Conservation (phyloP, 2,797 vertebrate species). For the Sebastes alutus region DNA sequence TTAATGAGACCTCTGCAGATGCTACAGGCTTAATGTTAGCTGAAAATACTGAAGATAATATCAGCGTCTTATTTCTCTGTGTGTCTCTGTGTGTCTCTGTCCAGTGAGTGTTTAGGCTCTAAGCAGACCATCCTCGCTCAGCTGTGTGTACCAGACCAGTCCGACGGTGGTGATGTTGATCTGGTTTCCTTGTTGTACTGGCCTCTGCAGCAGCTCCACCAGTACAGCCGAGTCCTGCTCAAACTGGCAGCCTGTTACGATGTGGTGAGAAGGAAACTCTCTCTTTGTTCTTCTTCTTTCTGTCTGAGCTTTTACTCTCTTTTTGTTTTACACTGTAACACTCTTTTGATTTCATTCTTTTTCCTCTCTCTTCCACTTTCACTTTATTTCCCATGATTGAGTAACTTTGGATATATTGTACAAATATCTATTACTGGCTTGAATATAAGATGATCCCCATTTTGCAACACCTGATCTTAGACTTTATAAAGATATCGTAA, state of each 20-base stretch:
- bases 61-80: background rate
- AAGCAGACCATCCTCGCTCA: conserved; percentile 83
- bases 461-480: background rate
- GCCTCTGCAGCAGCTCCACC: conserved; percentile 90
- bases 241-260: conserved; percentile 94
- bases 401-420: background rate
- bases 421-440: background rate
- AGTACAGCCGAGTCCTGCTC: conserved; percentile 88
- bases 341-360: background rate
- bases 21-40: background rate
- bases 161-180: conserved; percentile 76
- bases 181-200: conserved; percentile 89
- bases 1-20: background rate
- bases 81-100: conserved; percentile 4
- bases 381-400: background rate
- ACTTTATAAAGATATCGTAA: background rate
- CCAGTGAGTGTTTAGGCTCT: conserved; percentile 89
- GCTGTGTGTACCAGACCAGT: conserved; percentile 82
- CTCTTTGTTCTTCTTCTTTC: background rate
- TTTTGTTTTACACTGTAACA: background rate
- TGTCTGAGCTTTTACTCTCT: background rate
- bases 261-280: conserved; percentile 84
- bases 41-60: background rate
- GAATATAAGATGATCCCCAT: background rate
- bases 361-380: background rate